Evolutionary conservation across 2,797 vertebrate species (phyloP), one percentile per base, ranked within the genome.

Genomic region (Myioborus melanocephalus): DNA sequence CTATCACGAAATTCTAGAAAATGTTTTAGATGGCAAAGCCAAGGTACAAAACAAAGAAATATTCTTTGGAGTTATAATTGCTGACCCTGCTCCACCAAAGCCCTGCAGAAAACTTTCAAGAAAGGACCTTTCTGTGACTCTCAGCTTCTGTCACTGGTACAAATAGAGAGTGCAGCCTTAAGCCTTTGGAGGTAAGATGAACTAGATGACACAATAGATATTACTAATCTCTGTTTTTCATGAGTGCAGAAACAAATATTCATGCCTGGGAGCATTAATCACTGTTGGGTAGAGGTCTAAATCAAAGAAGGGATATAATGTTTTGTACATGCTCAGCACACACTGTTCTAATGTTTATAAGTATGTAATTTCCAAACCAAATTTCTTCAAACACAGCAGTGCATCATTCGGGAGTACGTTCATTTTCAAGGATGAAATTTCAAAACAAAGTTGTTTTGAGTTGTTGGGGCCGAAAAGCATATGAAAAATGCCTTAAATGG

Each of bases 311-410:
- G 24, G 49, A 82, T 92, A 80, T 79, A 95, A 93, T 86, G 44
- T 60, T 87, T 94, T 83, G 47, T 91, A 83, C 44, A 82, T 93
- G 71, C 84, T 94, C 85, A 85, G 93, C 65, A 91, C 77, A 91
- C 69, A 85, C 35, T 87, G 73, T 94, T 95, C 80, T 94, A 71
- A 97, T 85, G 72, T 83, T 94, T 95, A 34, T 82, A 90, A 94
- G 88, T 73, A 50, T 73, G 79, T 82, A 72, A 96, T 96, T 96
- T 97, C 91, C 87, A 97, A 97, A 79, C 55, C 59, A 96, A 92
- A 94, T 97, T 92, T 96, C 88, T 95, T 93, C 75, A 92, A 93
- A 89, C 53, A 95, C 80, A 35, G 88, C 60, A 89, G 73, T 92
- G 76, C 65, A 95, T 96, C 94, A 95, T 81, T 69, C 63, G 87